phyloP scores from a whole-genome alignment of 2,113 vertebrate genomes.

The Ictalurus furcatus region DNA sequence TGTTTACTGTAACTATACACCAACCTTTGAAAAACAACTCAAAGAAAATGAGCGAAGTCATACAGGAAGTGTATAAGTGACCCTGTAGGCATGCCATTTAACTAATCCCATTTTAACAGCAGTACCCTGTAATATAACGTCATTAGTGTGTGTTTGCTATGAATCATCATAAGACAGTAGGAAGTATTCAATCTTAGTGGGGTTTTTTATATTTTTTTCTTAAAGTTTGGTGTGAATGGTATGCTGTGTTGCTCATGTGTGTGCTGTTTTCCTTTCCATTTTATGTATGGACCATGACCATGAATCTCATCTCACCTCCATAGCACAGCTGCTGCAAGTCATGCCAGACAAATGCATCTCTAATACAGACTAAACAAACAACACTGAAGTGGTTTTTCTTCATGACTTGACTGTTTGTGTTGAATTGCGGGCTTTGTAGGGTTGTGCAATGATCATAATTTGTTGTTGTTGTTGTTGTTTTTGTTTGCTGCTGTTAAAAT shows the following conservation, averaged over 20 bases:
- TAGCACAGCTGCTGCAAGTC: slow-evolving; percentile 1
- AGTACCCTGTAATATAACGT: neutral
- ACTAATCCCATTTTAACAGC: neutral
- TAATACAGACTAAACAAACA: slow-evolving; percentile 35
- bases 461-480: neutral
- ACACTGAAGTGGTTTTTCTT: slow-evolving; percentile 14
- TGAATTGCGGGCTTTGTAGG: neutral
- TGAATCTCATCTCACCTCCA: slow-evolving; percentile 27
- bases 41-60: neutral
- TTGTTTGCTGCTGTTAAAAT: neutral
- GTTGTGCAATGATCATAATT: neutral
- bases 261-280: neutral
- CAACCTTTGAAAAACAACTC: neutral
- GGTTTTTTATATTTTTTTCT: neutral
- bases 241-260: neutral
- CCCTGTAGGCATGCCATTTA: neutral
- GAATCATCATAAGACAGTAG: neutral
- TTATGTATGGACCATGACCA: neutral
- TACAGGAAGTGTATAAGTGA: neutral
- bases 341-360: neutral
- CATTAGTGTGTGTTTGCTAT: neutral
- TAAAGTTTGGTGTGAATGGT: neutral
- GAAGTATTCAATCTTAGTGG: neutral
- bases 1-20: neutral
- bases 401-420: neutral